Conservation (phyloP, 2,888 invertebrate genomes). For the Acanthopleura granulata region DNA sequence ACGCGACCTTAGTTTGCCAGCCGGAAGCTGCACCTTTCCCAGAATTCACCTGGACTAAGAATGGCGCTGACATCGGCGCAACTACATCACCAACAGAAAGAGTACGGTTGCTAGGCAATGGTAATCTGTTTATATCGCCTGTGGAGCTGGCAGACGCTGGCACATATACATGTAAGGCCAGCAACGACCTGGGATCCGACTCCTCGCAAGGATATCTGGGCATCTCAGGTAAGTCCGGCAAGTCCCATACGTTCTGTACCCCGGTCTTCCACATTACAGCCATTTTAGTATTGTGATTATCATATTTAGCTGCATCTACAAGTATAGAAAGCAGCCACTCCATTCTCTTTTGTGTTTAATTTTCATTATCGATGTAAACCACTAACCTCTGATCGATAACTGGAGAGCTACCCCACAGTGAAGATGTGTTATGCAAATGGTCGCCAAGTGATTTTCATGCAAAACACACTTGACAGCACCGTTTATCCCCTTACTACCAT, state of each 20-base stretch:
- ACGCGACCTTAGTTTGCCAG: constrained; percentile 89
- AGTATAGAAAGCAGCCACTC: too few species aligned
- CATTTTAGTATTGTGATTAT: too few species aligned
- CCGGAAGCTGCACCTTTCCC: constrained; percentile 90
- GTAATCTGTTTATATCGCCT: constrained; percentile 80
- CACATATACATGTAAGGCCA: constrained; percentile 84
- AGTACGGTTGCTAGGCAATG: constrained; percentile 73
- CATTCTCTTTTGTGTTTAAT: too few species aligned
- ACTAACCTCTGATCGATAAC: too few species aligned
- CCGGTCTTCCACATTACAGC: too few species aligned
- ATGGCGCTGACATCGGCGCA: constrained; percentile 37
- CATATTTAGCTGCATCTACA: too few species aligned
- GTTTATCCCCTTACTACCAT: too few species aligned
- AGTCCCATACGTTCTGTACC: background rate
- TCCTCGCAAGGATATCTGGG: constrained; percentile 45
- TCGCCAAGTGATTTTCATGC: too few species aligned
- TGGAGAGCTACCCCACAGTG: too few species aligned
- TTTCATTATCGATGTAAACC: too few species aligned
- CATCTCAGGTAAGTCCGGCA: constrained; percentile 39
- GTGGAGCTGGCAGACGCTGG: constrained; percentile 84
- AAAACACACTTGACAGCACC: too few species aligned
- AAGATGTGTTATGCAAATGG: too few species aligned
- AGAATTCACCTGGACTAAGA: constrained; percentile 41
- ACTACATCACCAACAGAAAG: constrained; percentile 40
- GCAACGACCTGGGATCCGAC: constrained; percentile 54